A percentile compares a stretch with the other conserved stretches of the same genome.
Evolutionary conservation across 2,113 vertebrate genomes (phyloP).

Genomic region (Microcebus ravelobensis): DNA sequence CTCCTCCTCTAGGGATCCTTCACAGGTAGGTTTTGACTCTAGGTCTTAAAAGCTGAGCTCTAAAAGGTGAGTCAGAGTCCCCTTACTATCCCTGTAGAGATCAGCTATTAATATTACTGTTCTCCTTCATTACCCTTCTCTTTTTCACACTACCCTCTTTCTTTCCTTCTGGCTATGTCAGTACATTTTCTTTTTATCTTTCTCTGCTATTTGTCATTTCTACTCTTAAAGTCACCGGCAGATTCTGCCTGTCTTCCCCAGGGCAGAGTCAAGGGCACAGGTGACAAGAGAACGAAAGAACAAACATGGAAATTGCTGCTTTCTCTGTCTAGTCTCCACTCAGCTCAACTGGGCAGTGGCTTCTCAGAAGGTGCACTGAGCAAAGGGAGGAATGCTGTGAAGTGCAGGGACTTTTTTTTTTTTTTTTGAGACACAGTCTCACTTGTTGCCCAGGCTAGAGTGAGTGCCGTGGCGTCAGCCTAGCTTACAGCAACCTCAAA

Average conservation of each 20-base stretch:
- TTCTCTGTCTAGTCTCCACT: not conserved
- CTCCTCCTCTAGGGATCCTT: not conserved
- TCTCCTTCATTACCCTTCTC: not conserved
- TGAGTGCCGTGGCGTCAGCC: too few relatives aligned
- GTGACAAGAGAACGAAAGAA: not conserved
- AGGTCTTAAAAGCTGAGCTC: not conserved
- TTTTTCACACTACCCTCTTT: not conserved
- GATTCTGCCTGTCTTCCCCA: not conserved
- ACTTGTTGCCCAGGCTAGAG: too few relatives aligned
- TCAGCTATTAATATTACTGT: not conserved
- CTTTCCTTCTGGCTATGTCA: constrained; percentile 15
- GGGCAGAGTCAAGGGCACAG: not conserved
- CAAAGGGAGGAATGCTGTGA: not conserved
- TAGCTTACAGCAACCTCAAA: too few relatives aligned
- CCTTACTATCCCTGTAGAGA: not conserved
- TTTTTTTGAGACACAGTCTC: too few relatives aligned
- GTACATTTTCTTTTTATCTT: not conserved
- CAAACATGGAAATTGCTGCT: not conserved
- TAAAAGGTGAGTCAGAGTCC: not conserved
- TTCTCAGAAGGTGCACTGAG: not conserved
- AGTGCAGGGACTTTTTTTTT: not conserved
- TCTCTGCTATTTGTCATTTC: not conserved
- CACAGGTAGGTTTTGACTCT: not conserved
- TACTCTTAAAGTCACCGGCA: not conserved
- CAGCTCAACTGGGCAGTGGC: not conserved